Evolutionary conservation across 2,888 invertebrate species (phyloP).

Genomic region (Cheilosia urbana): DNA sequence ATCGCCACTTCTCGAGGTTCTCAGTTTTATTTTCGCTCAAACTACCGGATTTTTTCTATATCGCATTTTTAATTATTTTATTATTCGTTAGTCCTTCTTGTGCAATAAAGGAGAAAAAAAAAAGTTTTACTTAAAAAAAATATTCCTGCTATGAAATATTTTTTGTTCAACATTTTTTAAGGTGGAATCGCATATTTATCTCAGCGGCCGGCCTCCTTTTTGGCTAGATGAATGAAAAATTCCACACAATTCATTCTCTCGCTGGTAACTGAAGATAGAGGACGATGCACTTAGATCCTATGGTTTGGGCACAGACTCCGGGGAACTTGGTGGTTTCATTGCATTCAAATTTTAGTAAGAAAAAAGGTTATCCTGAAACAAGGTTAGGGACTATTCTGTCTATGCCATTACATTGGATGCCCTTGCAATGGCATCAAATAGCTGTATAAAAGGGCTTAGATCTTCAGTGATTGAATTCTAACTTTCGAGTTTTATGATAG

Average conservation of each 20-base stretch:
- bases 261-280: slow-evolving; percentile 50
- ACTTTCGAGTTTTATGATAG: too few species aligned
- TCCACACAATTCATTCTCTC: slow-evolving; percentile 32
- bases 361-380: background rate
- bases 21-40: background rate
- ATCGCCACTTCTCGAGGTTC: slow-evolving; percentile 13
- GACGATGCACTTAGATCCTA: slow-evolving; percentile 73
- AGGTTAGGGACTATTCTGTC: slow-evolving; percentile 12
- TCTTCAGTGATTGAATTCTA: too few species aligned
- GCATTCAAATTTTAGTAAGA: slow-evolving; percentile 45
- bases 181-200: slow-evolving; percentile 36
- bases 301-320: slow-evolving; percentile 36
- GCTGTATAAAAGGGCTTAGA: too few species aligned
- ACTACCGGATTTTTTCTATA: slow-evolving; percentile 36
- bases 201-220: slow-evolving; percentile 53
- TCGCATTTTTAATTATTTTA: slow-evolving; percentile 74
- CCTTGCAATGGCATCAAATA: slow-evolving; percentile 37
- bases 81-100: slow-evolving; percentile 70
- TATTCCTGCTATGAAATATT: slow-evolving; percentile 33
- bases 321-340: slow-evolving; percentile 27
- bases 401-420: slow-evolving; percentile 38
- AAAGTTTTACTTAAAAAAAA: background rate
- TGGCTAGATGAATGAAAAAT: slow-evolving; percentile 63
- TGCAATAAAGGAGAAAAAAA: slow-evolving; percentile 20
- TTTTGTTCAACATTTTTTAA: slow-evolving; percentile 51